Percentiles rank a stretch among this genome's conserved stretches.
phyloP scores from a whole-genome alignment of 2,797 vertebrate species.

The Sebastes alutus region DNA sequence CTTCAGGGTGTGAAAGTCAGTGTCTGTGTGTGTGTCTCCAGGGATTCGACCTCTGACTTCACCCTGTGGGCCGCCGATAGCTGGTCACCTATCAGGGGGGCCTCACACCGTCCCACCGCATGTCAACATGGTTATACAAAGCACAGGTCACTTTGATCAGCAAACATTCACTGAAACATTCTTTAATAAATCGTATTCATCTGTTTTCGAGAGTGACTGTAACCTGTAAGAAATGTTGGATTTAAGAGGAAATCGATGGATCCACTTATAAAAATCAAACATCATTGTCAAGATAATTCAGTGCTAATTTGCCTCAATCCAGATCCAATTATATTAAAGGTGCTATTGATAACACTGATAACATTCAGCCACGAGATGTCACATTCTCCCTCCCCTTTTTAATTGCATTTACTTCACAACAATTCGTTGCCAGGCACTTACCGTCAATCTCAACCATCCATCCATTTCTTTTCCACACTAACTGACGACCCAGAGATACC shows the following conservation, averaged over 20 bases:
- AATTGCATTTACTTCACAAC: no score
- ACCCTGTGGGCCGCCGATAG: slow-evolving; percentile 24
- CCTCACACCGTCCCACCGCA: slow-evolving; percentile 20
- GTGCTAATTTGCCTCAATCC: background rate
- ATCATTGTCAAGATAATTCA: background rate
- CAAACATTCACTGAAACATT: background rate
- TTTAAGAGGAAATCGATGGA: background rate
- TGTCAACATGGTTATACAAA: slow-evolving; percentile 14
- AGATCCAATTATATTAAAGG: background rate
- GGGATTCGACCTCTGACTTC: slow-evolving; percentile 50
- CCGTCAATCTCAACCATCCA: no score
- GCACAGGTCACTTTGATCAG: slow-evolving; percentile 27
- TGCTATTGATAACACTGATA: no score
- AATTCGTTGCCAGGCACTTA: no score
- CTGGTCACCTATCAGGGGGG: slow-evolving; percentile 27
- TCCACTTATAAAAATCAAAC: background rate
- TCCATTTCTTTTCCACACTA: no score
- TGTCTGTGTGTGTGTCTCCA: slow-evolving; percentile 22
- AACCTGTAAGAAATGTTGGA: background rate
- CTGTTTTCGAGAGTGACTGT: background rate
- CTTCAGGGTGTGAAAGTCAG: slow-evolving; percentile 63
- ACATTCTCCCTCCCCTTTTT: no score
- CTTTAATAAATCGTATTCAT: background rate
- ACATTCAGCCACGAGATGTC: no score
- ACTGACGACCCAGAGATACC: no score